Evolutionary conservation across 2,113 vertebrate genomes (phyloP), one percentile per base, ranked within the genome.

Genomic region (Ibidorhyncha struthersii): DNA sequence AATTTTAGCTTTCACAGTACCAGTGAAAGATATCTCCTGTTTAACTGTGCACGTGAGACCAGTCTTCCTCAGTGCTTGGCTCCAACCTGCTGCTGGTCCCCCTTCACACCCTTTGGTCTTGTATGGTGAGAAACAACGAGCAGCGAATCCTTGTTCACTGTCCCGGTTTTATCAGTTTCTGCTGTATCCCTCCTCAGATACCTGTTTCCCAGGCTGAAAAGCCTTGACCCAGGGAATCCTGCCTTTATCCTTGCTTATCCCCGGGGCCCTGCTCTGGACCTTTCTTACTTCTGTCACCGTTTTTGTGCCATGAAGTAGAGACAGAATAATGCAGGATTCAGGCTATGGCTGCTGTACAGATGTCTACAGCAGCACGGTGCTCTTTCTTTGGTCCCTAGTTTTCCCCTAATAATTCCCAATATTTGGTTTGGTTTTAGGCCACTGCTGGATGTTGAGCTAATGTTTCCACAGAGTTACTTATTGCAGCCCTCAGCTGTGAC

Each of bases 281-380:
- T 18, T 49, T 27, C 71, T 55, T 80, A 4, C 7, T 58, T 56
- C 30, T 52, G 3, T 41, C 4, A 1, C 8, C 0, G 0, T 8
- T 56, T 91, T 70, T 40, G 5, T 61, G 59, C 40, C 50, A 9
- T 14, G n/a, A 41, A 21, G 14, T 71, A 30, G 43, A 82, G 82
- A 9, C 30, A 81, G 69, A 73, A 38, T 27, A 67, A 49, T 6
- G 56, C 41, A 77, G 32, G 25, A 11, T 8, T 78, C 15, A 10
- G 79, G 38, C 45, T 0, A 61, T 17, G 19, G 38, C 40, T 85
- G 67, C 49, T 63, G 11, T 21, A 21, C 8, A 12, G 52, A 12
- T 12, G 47, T 10, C 71, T 36, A 26, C 13, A 63, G 59, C 52
- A 63, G 61, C 56, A 38, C 6, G 1, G 14, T 9, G 50, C 29